A percentile compares a stretch with the other conserved stretches of the same genome.
Evolutionary conservation across 1,140 invertebrate genomes (phyloP).

Genomic region (Lineus longissimus): DNA sequence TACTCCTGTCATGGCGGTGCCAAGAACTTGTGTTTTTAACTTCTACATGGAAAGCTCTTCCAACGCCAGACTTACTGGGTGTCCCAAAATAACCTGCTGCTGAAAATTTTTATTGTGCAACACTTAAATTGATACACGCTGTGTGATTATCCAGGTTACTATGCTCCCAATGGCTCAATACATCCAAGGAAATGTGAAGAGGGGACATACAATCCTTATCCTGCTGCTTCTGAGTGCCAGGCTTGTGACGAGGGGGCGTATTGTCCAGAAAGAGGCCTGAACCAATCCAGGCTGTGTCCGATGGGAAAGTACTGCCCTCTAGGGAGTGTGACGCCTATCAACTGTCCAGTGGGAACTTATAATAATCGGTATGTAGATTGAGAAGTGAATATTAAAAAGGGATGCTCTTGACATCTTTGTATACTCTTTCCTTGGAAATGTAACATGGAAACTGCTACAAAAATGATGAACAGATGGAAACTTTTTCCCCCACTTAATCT

Average conservation of each 20-base stretch:
- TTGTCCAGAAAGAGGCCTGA: conserved; percentile 44
- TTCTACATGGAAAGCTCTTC: too few species aligned
- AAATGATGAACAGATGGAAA: too few species aligned
- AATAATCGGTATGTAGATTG: conserved; percentile 33
- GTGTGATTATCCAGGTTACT: too few species aligned
- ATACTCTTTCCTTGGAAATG: too few species aligned
- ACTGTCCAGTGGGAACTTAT: conserved; percentile 45
- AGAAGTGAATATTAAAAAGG: too few species aligned
- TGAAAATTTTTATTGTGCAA: too few species aligned
- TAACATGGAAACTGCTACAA: neutral
- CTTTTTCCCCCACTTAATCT: too few species aligned
- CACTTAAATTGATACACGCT: too few species aligned
- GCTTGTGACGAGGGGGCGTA: conserved; percentile 43
- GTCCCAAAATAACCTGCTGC: too few species aligned
- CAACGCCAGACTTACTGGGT: too few species aligned
- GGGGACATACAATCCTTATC: conserved; percentile 37
- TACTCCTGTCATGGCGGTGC: conserved; percentile 43
- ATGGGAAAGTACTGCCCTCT: conserved; percentile 40
- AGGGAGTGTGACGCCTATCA: conserved; percentile 31
- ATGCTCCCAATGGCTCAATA: conserved; percentile 31
- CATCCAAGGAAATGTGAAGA: conserved; percentile 36
- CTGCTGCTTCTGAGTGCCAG: conserved; percentile 28
- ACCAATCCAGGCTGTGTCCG: conserved; percentile 35
- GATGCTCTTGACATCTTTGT: too few species aligned
- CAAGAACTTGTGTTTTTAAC: too few species aligned